These are phyloP conservation scores for Sebastes wilsoni DNA, from an alignment of 2,797 vertebrate genomes.

Conservation along the genomic window DNA sequence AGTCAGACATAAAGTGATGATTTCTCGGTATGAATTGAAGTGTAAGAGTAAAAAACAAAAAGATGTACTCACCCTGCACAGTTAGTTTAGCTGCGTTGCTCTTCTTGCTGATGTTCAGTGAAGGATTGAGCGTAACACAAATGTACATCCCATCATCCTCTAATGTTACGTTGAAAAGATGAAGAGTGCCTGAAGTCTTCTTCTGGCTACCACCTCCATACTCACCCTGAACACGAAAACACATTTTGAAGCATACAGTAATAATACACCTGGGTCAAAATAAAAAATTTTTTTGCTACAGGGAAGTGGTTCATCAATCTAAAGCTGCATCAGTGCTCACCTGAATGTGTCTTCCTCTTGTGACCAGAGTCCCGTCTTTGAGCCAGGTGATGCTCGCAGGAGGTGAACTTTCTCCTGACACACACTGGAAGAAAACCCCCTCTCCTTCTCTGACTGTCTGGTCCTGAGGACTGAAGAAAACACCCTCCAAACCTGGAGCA, in stretches of 20 bases:
- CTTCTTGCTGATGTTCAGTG: constrained; percentile 72
- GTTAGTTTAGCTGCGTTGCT: constrained; percentile 76
- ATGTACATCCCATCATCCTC: constrained; percentile 80
- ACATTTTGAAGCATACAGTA: neutral
- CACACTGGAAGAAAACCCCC: constrained; percentile 81
- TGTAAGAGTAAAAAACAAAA: neutral
- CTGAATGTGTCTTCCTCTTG: constrained; percentile 79
- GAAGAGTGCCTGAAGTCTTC: constrained; percentile 82
- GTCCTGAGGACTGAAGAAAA: constrained; percentile 82
- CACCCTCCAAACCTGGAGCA: constrained; percentile 78
- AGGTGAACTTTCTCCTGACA: constrained; percentile 83
- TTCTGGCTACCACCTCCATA: constrained; percentile 81
- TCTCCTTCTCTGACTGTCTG: constrained; percentile 75
- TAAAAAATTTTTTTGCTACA: neutral
- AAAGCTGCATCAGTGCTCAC: constrained; percentile 37
- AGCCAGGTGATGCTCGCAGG: constrained; percentile 80
- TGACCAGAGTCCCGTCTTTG: constrained; percentile 72
- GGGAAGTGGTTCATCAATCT: neutral
- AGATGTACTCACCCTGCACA: constrained; percentile 68
- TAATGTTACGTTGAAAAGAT: constrained; percentile 74
- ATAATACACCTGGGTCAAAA: neutral
- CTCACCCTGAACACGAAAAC: constrained; percentile 74
- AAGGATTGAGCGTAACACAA: constrained; percentile 78
- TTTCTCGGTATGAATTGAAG: neutral
- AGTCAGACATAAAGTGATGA: neutral